Conservation (phyloP, 1,140 invertebrate species). For the Drosophila sp. region DNA sequence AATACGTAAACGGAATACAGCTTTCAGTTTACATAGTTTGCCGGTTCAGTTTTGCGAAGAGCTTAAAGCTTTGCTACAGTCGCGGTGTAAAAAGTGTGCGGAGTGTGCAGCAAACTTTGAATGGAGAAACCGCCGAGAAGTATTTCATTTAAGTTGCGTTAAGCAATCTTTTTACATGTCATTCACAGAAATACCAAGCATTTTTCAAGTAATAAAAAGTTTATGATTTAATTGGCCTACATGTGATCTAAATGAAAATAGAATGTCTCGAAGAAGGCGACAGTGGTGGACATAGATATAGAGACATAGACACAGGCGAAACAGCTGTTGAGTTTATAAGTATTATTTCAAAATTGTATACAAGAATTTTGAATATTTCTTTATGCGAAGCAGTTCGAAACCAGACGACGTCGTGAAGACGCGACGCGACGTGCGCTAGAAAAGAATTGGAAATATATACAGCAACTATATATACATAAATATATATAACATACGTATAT, state of each 20-base stretch:
- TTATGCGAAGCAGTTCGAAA: slow-evolving; percentile 55
- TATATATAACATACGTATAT: slow-evolving; percentile 11
- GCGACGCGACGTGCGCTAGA: slow-evolving; percentile 25
- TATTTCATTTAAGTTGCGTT: background rate
- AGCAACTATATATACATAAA: no score
- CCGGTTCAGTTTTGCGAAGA: background rate
- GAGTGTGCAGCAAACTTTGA: no score
- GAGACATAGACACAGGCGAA: background rate
- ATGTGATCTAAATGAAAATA: slow-evolving; percentile 2
- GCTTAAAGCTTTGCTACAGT: slow-evolving; percentile 36
- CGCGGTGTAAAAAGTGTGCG: slow-evolving; percentile 11
- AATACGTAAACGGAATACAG: no score
- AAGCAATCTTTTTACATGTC: slow-evolving; percentile 4
- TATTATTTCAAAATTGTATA: slow-evolving; percentile 35
- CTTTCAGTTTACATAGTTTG: background rate
- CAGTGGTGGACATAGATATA: slow-evolving; percentile 2
- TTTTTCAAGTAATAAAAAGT: slow-evolving; percentile 6
- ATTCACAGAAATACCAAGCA: background rate
- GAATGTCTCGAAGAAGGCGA: background rate
- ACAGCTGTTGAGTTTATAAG: slow-evolving; percentile 11
- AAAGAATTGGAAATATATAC: slow-evolving; percentile 25
- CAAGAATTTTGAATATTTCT: slow-evolving; percentile 50
- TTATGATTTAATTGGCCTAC: slow-evolving; percentile 1
- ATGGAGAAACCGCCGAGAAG: background rate
- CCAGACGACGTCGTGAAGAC: slow-evolving; percentile 59